Conservation (phyloP, 1,140 invertebrate species). For the Diorhabda elongata region DNA sequence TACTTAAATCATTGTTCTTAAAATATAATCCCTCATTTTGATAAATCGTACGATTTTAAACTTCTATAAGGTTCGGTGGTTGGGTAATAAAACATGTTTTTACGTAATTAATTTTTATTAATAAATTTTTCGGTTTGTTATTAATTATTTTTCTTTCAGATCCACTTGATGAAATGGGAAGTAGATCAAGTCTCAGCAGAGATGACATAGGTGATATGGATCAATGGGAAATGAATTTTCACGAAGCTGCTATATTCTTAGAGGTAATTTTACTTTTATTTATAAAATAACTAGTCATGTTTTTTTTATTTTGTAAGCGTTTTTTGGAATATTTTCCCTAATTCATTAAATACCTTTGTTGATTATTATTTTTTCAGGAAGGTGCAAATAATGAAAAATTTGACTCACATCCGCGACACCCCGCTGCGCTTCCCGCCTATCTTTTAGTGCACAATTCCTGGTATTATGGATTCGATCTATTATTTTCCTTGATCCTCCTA, state of each 20-base stretch:
- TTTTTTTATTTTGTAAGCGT: no score
- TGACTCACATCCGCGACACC: conserved; percentile 79
- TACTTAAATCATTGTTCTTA: no score
- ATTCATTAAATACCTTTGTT: no score
- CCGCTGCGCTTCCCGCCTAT: conserved; percentile 80
- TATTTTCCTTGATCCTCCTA: conserved; percentile 73
- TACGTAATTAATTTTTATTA: conserved; percentile 19
- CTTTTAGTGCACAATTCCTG: conserved; percentile 82
- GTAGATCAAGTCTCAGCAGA: conserved; percentile 44
- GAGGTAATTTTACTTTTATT: conserved; percentile 50
- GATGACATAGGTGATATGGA: conserved; percentile 40
- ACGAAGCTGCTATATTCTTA: conserved; percentile 83
- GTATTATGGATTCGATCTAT: conserved; percentile 81
- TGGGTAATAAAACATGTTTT: conserved; percentile 9
- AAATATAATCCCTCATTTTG: no score
- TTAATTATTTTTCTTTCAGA: conserved; percentile 20
- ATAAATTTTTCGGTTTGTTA: background rate
- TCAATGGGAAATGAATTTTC: conserved; percentile 86
- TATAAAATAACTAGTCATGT: no score
- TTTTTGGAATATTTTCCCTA: no score
- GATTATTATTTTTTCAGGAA: conserved; percentile 57
- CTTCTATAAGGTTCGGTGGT: no score
- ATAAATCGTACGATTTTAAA: no score
- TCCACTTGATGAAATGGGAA: conserved; percentile 46
- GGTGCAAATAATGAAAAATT: conserved; percentile 92